Evolutionary conservation across 2,797 vertebrate genomes (phyloP), one percentile per base, ranked within the genome.

Genomic region (Pithecia hirsuta): DNA sequence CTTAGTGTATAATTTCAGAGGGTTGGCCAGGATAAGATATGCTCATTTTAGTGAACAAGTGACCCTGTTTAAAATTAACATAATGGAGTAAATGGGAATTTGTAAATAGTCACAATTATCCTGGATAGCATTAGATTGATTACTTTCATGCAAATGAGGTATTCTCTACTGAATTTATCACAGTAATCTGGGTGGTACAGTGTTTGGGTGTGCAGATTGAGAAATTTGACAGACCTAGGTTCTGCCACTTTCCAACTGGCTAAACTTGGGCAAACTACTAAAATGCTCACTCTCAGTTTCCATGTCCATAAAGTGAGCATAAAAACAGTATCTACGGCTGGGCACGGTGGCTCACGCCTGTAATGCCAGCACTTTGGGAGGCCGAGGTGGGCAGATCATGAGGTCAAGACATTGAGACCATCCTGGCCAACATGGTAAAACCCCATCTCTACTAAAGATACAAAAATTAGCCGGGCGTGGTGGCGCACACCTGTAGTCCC

Each of bases 31-130:
- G 52, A 1, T 90, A 92, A 95, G 28, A 84, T 70, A 61, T 85
- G 17, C 9, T 79, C 33, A 92, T 82, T 87, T 90, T 84, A 75
- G 50, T 72, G 26, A 76, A 64, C 50, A 89, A 80, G 44, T 67
- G 33, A 90, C 11, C 22, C 44, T 50, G 30, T 44, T 87, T 61
- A 83, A 97, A 95, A 90, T 76, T 7, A 97, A 93, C 84, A 89
- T 90, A 87, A 93, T 52, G 22, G n/a, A 89, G n/a, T 57, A 61
- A 79, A 93, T 26, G 55, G 44, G 61, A 93, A 88, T 50, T 87
- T 39, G 17, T 44, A 92, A 59, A 85, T 9, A 46, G 52, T 36
- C 30, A 91, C 72, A 95, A 48, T 91, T 95, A 89, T 78, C 22
- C 48, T 70, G 7, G 14, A 46, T 4, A 83, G 33, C 84, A 84